A percentile compares a stretch with the other conserved stretches of the same genome.
Conservation (phyloP, 92 coral and sea anemone species). For the Phymanthus crucifer region DNA sequence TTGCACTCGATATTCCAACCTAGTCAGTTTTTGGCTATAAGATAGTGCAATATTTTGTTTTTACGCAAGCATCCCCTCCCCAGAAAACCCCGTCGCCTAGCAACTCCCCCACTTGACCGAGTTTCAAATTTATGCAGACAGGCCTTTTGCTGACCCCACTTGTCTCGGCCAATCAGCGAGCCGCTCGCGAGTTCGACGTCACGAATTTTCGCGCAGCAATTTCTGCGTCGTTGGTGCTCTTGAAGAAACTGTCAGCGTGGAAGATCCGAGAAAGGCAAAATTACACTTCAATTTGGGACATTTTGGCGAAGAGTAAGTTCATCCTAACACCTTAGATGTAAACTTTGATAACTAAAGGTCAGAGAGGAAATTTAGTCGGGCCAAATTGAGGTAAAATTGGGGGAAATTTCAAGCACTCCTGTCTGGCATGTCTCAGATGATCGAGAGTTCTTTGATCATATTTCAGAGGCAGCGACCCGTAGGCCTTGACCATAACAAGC, state of each 20-base stretch:
- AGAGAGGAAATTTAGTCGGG: neutral
- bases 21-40: too few relatives aligned
- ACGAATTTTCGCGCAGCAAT: conserved; percentile 38
- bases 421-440: conserved; percentile 32
- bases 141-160: conserved; percentile 49
- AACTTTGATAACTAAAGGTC: conserved; percentile 13
- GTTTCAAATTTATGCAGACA: conserved; percentile 34
- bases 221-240: conserved; percentile 12
- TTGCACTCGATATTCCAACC: too few relatives aligned
- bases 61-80: neutral
- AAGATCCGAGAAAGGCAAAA: neutral
- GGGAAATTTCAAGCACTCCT: neutral
- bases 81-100: neutral
- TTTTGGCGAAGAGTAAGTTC: conserved; percentile 23
- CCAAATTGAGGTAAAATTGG: neutral
- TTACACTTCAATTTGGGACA: conserved; percentile 10
- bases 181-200: conserved; percentile 19
- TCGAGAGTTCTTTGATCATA: conserved; percentile 35
- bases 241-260: conserved; percentile 44
- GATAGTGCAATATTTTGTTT: neutral
- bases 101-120: conserved; percentile 5
- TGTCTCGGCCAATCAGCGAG: conserved; percentile 21
- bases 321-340: neutral
- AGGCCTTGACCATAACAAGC: conserved; percentile 13
- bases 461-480: conserved; percentile 44